Base-by-base conservation (phyloP, 2,113 vertebrate genomes). In the Verasper variegatus region DNA sequence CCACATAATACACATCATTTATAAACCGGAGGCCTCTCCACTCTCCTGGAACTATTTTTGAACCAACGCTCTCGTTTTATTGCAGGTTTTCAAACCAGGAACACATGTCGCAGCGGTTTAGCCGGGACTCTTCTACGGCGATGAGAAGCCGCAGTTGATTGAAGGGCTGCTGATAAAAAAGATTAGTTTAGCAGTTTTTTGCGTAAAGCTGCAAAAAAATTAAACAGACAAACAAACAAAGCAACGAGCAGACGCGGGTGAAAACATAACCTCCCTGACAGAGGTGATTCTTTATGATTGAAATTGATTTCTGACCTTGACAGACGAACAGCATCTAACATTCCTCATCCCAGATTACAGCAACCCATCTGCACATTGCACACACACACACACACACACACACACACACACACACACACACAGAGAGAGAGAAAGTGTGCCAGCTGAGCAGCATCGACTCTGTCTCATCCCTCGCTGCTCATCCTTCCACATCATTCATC, bases 401-500 rank as follows among this genome's bases (percentile, higher is more conserved):
- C 80, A 68, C 74, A 68, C 68, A 72, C 68, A 61, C 35, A 68
- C 61, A 71, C 66, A 55, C 59, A 0, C 63, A 9, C 65, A 40
- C 56, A 67, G 59, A 71, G 20, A 71, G 42, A 49, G 1, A n/a
- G 60, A 58, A 35, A 45, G 68, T 68, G 84, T 86, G 80, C 83
- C 88, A 85, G 71, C 74, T 69, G 86, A 85, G 84, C 77, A 47
- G 58, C 65, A 80, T 70, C n/a, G 73, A 81, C 72, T 61, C 52
- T 47, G 63, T 69, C 78, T 75, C 70, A 26, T 68, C 74, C 57
- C 58, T 75, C 51, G 21, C 56, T 14, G 26, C 56, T 45, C 7
- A 21, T 81, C 75, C 70, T 64, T 81, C 66, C 70, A 61, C 72
- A 61, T 81, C 82, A 63, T 86, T 86, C 74, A 80, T 88, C 87